Percentiles rank a stretch among this genome's conserved stretches.
Conservation (phyloP, 1,140 invertebrate genomes). For the Pantala flavescens region DNA sequence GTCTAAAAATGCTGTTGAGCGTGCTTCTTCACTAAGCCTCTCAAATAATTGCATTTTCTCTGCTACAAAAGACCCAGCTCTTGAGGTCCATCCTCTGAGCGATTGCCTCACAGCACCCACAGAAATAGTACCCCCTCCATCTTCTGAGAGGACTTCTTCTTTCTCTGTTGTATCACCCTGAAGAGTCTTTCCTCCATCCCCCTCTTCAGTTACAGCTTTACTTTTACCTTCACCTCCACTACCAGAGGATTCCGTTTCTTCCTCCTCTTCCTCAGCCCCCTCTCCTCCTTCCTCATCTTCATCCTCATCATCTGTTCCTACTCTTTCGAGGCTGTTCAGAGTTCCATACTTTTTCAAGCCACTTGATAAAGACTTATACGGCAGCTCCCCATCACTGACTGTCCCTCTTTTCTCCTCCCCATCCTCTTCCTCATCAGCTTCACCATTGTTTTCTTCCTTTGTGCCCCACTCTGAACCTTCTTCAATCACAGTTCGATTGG, state of each 20-base stretch:
- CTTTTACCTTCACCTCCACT: conserved; percentile 38
- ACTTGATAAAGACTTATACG: not conserved
- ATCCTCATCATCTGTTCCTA: conserved; percentile 45
- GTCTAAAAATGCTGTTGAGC: not conserved
- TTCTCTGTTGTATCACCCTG: not conserved
- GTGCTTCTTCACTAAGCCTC: conserved; percentile 42
- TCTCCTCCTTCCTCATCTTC: conserved; percentile 31
- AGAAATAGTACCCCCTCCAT: not conserved
- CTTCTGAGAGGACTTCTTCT: conserved; percentile 17
- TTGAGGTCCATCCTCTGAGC: conserved; percentile 58
- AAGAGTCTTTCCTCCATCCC: conserved; percentile 16
- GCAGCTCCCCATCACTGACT: not conserved
- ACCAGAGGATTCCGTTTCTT: conserved; percentile 22
- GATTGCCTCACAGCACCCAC: conserved; percentile 22
- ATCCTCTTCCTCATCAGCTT: not conserved
- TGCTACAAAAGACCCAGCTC: conserved; percentile 63
- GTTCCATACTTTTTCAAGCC: conserved; percentile 54
- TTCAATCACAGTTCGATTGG: not conserved
- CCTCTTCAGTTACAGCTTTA: conserved; percentile 36
- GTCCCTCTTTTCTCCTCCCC: not conserved
- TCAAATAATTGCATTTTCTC: conserved; percentile 68
- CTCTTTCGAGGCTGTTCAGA: conserved; percentile 61
- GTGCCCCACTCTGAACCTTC: not conserved
- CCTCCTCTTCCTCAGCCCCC: conserved; percentile 11
- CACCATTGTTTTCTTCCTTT: not conserved